These are phyloP conservation scores for Salvator merianae DNA, from an alignment of 2,113 vertebrate genomes.

Conservation along the genomic window DNA sequence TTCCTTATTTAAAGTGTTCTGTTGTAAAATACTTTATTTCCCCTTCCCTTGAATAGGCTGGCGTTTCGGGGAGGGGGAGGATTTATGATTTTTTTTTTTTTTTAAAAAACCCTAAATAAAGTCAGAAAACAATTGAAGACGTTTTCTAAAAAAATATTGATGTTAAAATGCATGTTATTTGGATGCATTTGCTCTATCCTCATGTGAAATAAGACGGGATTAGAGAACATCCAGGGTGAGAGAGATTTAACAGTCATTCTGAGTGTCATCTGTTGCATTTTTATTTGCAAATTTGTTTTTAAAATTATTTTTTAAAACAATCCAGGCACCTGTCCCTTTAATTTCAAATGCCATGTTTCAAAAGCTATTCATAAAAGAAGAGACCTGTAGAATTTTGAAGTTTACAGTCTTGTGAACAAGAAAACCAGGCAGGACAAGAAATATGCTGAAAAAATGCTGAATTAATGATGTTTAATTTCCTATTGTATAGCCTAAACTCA, in stretches of 20 bases:
- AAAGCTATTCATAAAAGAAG: not conserved
- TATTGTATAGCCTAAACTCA: not conserved
- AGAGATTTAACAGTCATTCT: too few species aligned
- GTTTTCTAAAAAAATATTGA: too few species aligned
- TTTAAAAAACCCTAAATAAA: too few species aligned
- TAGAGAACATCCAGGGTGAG: too few species aligned
- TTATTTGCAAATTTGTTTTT: too few species aligned
- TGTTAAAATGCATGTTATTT: too few species aligned
- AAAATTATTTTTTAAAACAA: not conserved
- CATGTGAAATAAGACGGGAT: not conserved
- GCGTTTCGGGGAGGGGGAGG: too few species aligned
- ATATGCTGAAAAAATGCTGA: not conserved
- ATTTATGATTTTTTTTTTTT: too few species aligned
- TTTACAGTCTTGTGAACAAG: not conserved
- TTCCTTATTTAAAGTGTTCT: not conserved
- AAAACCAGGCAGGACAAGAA: not conserved
- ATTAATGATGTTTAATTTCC: not conserved
- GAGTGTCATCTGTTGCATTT: too few species aligned
- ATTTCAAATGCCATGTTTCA: not conserved
- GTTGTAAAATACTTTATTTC: not conserved
- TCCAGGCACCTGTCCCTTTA: not conserved
- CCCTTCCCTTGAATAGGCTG: not conserved
- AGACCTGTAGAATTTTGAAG: not conserved
- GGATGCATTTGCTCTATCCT: too few species aligned
- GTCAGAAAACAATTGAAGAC: too few species aligned